Evolutionary conservation across 2,888 invertebrate species (phyloP).

Genomic region (Yponomeuta plumbellus): DNA sequence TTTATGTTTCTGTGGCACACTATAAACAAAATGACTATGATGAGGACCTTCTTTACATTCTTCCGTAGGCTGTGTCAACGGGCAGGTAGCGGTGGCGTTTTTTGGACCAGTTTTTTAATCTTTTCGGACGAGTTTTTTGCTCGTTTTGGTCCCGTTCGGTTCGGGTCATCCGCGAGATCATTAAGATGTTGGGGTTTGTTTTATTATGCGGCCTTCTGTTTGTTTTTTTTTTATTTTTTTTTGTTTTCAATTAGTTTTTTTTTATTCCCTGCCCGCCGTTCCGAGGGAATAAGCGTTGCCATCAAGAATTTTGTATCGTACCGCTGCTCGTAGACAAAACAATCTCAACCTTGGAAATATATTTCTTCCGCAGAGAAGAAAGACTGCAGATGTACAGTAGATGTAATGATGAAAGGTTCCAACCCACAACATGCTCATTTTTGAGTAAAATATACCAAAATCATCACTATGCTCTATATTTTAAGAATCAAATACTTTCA

Average conservation of each 20-base stretch:
- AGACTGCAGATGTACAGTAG: too few relatives aligned
- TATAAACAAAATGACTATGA: background rate
- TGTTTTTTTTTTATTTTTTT: background rate
- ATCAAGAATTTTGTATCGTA: too few relatives aligned
- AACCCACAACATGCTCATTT: too few relatives aligned
- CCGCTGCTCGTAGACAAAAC: too few relatives aligned
- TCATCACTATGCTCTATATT: too few relatives aligned
- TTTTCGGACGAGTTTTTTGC: conserved; percentile 20
- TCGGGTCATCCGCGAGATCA: conserved; percentile 17
- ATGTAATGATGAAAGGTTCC: too few relatives aligned
- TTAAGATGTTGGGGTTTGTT: conserved; percentile 7
- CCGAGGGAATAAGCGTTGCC: too few relatives aligned
- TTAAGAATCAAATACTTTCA: too few relatives aligned
- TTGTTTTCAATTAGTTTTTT: background rate
- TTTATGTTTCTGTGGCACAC: too few relatives aligned
- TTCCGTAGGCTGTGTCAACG: conserved; percentile 42
- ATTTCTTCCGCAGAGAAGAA: too few relatives aligned
- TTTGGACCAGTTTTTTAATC: conserved; percentile 35
- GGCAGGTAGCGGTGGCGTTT: conserved; percentile 31
- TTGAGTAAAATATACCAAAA: too few relatives aligned
- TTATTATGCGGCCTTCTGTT: background rate
- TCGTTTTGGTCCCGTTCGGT: conserved; percentile 20
- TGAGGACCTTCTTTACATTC: background rate
- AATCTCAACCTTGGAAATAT: too few relatives aligned
- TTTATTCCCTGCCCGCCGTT: background rate